These are phyloP conservation scores for Amyelois transitella DNA, from an alignment of 1,140 invertebrate species.

Conservation along the genomic window DNA sequence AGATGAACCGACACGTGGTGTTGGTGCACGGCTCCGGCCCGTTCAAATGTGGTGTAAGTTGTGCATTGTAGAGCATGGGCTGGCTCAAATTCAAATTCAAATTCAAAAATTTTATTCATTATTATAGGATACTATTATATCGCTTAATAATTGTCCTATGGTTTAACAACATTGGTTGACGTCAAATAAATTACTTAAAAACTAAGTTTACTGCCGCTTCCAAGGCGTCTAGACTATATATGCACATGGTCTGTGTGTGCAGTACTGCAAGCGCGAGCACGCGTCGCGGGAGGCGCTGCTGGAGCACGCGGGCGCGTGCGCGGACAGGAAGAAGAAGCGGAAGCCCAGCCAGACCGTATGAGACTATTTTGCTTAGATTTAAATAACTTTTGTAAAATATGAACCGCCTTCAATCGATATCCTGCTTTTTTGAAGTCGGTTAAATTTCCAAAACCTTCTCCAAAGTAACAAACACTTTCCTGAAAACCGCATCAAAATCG, in stretches of 20 bases:
- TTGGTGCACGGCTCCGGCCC: constrained; percentile 17
- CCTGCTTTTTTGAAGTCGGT: too few relatives aligned
- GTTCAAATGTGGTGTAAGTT: constrained; percentile 25
- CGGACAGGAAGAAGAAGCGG: constrained; percentile 23
- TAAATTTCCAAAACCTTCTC: too few relatives aligned
- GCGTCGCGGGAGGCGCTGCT: constrained; percentile 15
- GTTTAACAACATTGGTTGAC: too few relatives aligned
- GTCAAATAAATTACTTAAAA: too few relatives aligned
- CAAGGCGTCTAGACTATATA: neutral
- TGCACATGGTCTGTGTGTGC: constrained; percentile 14
- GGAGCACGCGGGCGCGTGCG: constrained; percentile 19
- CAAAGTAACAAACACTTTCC: too few relatives aligned
- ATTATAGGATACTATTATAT: too few relatives aligned
- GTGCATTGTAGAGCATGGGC: neutral
- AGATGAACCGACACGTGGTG: constrained; percentile 19
- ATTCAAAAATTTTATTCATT: too few relatives aligned
- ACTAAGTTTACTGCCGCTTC: too few relatives aligned
- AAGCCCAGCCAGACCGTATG: constrained; percentile 5
- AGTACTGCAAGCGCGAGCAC: constrained; percentile 34
- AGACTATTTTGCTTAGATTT: neutral
- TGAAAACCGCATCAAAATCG: too few relatives aligned
- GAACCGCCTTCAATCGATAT: neutral
- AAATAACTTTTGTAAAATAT: neutral
- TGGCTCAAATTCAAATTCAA: neutral
- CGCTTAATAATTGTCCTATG: neutral